phyloP scores from a whole-genome alignment of 2,888 invertebrate genomes.

The Fragum sueziense region DNA sequence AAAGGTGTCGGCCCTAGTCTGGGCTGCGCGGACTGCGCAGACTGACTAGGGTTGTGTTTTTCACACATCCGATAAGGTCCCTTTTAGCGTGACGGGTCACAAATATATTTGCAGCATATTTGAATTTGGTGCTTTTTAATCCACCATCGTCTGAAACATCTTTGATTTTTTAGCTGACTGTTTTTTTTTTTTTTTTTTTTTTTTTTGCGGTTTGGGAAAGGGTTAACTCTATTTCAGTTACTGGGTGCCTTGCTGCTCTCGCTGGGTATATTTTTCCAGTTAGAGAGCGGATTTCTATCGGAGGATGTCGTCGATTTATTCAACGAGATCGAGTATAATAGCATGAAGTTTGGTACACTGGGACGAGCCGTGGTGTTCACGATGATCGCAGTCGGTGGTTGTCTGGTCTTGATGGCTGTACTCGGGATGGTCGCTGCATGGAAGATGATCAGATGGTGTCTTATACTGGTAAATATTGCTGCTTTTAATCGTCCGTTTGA shows the following conservation, averaged over 20 bases:
- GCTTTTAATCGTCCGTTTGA: no score
- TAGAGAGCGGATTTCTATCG: slow-evolving; percentile 43
- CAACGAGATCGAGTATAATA: slow-evolving; percentile 38
- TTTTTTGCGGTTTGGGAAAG: no score
- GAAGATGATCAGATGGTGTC: slow-evolving; percentile 37
- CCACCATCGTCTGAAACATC: no score
- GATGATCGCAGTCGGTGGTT: slow-evolving; percentile 50
- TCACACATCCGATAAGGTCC: no score
- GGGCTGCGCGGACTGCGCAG: no score
- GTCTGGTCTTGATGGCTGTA: slow-evolving; percentile 46
- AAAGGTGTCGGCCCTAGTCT: no score
- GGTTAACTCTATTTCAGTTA: slow-evolving; percentile 39
- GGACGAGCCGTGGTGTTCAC: slow-evolving; percentile 45
- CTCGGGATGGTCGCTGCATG: slow-evolving; percentile 56
- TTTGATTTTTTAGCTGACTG: no score
- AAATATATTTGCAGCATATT: no score
- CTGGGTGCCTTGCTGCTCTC: slow-evolving; percentile 31
- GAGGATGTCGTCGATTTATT: slow-evolving; percentile 41
- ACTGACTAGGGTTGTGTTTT: no score
- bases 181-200: no score
- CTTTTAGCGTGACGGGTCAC: no score
- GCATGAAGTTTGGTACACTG: slow-evolving; percentile 41
- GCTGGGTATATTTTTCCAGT: slow-evolving; percentile 45
- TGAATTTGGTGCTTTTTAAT: no score
- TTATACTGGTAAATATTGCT: slow-evolving; percentile 57